These are phyloP conservation scores for Pseudochirops corinnae DNA, from an alignment of 2,797 vertebrate genomes.

Conservation along the genomic window DNA sequence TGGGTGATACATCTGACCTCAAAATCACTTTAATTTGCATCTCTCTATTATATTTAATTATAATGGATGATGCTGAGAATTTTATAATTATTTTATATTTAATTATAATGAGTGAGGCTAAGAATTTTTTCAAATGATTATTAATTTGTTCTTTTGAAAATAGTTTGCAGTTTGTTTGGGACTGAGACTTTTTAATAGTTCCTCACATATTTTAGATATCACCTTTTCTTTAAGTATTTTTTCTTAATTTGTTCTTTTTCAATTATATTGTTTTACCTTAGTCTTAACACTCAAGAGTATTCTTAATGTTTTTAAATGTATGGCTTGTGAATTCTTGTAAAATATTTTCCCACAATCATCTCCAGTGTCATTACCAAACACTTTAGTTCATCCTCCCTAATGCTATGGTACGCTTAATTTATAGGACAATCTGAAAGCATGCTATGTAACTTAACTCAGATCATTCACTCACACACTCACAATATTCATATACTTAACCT, in stretches of 20 bases:
- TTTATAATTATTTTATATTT: background rate
- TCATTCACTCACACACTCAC: background rate
- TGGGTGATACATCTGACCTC: background rate
- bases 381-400: background rate
- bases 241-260: background rate
- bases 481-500: background rate
- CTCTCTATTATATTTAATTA: background rate
- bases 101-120: background rate
- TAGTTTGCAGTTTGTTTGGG: background rate
- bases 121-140: background rate
- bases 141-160: slow-evolving; percentile 4
- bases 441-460: background rate
- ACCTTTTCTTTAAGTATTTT: background rate
- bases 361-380: background rate
- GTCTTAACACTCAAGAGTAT: background rate
- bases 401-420: background rate
- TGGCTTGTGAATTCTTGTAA: background rate
- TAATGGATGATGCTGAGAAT: background rate
- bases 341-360: background rate
- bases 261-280: background rate
- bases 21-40: background rate
- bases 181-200: background rate
- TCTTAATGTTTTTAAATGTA: background rate
- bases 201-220: background rate
- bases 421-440: background rate